Base-by-base conservation (phyloP, 2,113 vertebrate species). In the Pogonocichla stellata region DNA sequence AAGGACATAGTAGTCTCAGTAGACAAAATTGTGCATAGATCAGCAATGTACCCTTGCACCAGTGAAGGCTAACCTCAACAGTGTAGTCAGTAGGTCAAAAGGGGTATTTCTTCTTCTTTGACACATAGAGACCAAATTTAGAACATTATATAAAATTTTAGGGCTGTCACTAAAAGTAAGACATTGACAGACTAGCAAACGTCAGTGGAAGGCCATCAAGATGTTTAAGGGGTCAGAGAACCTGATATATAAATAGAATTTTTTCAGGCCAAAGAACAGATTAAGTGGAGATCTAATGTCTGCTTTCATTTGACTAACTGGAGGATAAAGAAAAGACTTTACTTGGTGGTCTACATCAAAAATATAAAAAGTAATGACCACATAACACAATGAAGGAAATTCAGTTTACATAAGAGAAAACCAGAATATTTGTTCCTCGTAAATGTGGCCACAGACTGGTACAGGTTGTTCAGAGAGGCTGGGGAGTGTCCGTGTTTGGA, bases 391-490 rank as follows among this genome's bases (percentile, higher is more conserved):
- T 28, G 81, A 73, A 74, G 23, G 12, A 73, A 85, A 85, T 65
- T 65, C 51, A 57, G 14, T 34, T 54, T 33, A 25, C 23, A 40
- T 28, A 31, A 70, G 74, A 53, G 10, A 19, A 70, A 64, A 42
- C 2, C 5, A 45, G 20, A 60, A 45, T 33, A 57, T 43, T 78
- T 70, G 8, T 80, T 83, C 28, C 14, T 56, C 0, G 0, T 33
- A 29, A 19, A 4, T 51, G 18, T 14, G 1, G 13, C 43, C 70
- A 70, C 45, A 9, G 36, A 34, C 36, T 65, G 45, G 23, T 36
- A 60, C 14, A 53, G 14, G 6, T 47, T 56, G 2, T 45, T 73
- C 45, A 70, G 65, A 77, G 26, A 54, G 9, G 8, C 8, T 60
- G 9, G 23, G 5, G 42, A 50, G 5, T 19, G 20, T 51, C 12